Base-by-base conservation (phyloP, 2,113 vertebrate species). In the Choloepus hoffmanni region DNA sequence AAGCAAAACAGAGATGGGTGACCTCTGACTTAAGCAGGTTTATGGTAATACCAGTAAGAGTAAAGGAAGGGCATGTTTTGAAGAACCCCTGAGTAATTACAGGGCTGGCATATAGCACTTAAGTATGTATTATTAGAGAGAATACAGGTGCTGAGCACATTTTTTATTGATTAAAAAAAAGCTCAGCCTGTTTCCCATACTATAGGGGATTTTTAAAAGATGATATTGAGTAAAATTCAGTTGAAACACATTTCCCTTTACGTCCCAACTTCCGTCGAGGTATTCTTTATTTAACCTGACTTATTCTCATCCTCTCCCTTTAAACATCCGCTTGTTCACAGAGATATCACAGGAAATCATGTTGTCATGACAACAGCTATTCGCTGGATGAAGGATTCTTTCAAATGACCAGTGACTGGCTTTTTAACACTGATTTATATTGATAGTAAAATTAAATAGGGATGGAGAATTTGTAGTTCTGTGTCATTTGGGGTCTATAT, bases 341-440 rank as follows among this genome's bases (percentile, higher is more conserved):
- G 97, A 96, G 67, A 89, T 98, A 97, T 65, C 0, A 97, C 95
- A 95, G 96, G 98, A 99, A 97, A 97, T 97, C 96, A 94, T 36
- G 98, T 99, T 99, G 98, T 98, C 98, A 98, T 98, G 99, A 97
- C 98, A 98, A 99, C 96, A 79, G 85, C 85, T 96, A 72, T 95
- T 68, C 96, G 50, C 97, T 97, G 96, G 90, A 98, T 97, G 97
- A 97, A 87, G 96, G 95, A 96, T 70, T 90, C 77, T 98, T 98
- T 98, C 85, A 98, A 97, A 97, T 97, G 95, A 95, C 95, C 93
- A 85, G 82, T 95, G 98, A 93, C 97, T 97, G 95, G 90, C 90
- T 97, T 96, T 96, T 98, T 97, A 97, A 97, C 95, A 28, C 95
- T 26, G 0, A 98, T 98, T 96, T 97, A 82, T 95, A 95, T 40